Evolutionary conservation across 1,140 invertebrate species (phyloP), one percentile per base, ranked within the genome.

Genomic region (Schmidtea mediterranea): DNA sequence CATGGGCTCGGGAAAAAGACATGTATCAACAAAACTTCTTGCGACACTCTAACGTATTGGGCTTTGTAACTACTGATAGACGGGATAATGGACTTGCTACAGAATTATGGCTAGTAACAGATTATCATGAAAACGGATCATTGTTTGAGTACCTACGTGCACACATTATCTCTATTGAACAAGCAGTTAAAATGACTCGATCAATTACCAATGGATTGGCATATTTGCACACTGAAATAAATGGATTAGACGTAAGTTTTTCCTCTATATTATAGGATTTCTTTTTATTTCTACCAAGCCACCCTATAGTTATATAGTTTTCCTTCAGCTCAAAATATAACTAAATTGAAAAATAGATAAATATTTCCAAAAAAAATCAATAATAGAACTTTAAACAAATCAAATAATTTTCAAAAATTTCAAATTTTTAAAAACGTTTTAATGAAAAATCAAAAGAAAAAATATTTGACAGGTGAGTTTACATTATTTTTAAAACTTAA

Each of bases 191-290:
- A 53, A 84, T 95, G 79, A 77, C 81, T 1, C 68, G 83, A 18
- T 84, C 82, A 21, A 82, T 90, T 55, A 79, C 82, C 18, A 87
- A 81, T 49, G 89, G 87, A 2, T 66, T 95, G 32, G 76, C 83
- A 5, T 84, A 94, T 49, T 52, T 68, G 1, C 66, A 68, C 48
- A 60, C 59, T 52, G 63, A 64, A 43, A 66, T 68, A 36, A 57
- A 62, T 51, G 62, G 57, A 46, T 43, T 56, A 56, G 12, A 59
- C 78, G 77, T 45, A 9, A 22, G 43, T 45, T 21, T 22, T 45
- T 45, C 22, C 6, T 8, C 3, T 8, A 32, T 32, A 6, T 6
- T 32, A 32, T 32, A 32, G 3, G 26, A 3, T 32, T 6, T 32
- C 3, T 32, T 32, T 6, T 32, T 32, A 32, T 32, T 32, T 32